A percentile compares a stretch with the other conserved stretches of the same genome.
These are phyloP conservation scores for Gopherus evgoodei DNA, from an alignment of 2,113 vertebrate species.

Conservation along the genomic window DNA sequence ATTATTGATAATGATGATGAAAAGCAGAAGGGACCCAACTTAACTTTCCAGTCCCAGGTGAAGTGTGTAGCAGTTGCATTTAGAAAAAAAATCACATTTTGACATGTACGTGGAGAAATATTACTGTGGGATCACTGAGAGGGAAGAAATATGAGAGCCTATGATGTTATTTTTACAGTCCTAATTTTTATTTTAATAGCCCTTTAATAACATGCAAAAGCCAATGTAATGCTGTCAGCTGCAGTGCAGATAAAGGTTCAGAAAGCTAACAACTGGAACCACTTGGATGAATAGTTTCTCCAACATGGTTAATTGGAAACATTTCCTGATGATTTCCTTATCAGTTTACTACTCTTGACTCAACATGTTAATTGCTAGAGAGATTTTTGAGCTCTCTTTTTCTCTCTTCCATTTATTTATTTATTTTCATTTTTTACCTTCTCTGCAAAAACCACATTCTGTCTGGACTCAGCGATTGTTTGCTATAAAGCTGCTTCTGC, in stretches of 20 bases:
- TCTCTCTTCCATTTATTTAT: not conserved
- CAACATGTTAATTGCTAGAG: constrained; percentile 9
- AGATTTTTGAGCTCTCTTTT: constrained; percentile 4
- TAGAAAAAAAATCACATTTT: constrained; percentile 19
- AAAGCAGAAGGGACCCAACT: not conserved
- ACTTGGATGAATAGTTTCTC: constrained; percentile 44
- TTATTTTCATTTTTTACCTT: constrained; percentile 9
- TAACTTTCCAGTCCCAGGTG: fast-evolving
- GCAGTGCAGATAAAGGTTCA: constrained; percentile 31
- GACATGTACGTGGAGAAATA: constrained; percentile 53
- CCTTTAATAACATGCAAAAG: constrained; percentile 55
- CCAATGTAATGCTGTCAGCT: constrained; percentile 52
- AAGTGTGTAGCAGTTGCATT: not conserved
- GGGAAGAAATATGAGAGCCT: constrained; percentile 45
- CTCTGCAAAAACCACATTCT: not conserved
- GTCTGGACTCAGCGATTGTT: not conserved
- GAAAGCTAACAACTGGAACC: constrained; percentile 32
- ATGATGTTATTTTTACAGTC: constrained; percentile 61
- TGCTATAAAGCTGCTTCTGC: not conserved
- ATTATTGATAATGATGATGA: not conserved
- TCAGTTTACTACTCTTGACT: constrained; percentile 32
- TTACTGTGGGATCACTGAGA: constrained; percentile 58
- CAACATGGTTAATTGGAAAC: constrained; percentile 44
- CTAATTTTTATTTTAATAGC: constrained; percentile 67
- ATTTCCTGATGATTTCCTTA: constrained; percentile 3